Evolutionary conservation across 2,888 invertebrate species (phyloP), one percentile per base, ranked within the genome.

Genomic region (Rhingia rostrata): DNA sequence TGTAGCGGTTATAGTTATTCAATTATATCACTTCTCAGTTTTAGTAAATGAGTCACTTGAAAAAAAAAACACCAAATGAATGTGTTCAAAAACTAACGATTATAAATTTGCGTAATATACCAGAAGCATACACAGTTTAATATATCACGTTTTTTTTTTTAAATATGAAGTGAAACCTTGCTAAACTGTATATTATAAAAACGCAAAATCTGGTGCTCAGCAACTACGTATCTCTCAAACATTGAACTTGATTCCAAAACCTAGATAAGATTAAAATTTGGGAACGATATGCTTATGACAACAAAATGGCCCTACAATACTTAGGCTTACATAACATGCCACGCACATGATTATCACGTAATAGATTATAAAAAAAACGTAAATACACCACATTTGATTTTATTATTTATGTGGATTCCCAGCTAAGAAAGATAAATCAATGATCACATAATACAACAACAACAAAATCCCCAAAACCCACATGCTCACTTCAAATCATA

Each of bases 211-310:
- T 6, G 6, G 22, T 12, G 41, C 33, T 49, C 9, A 32, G n/a
- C 10, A 9, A n/a, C 10, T 39, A 32, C 37, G 6, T 49, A 69
- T 30, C 47, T 37, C 63, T 41, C 6, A 43, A 33, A 37, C 75
- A 75, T 75, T 66, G 75, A 75, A 75, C 60, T 35, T 60, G 75
- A 67, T 60, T 43, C 4, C 14, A 6, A 60, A 60, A 41, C 60
- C 41, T 43, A 66, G 74, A 75, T 75, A 67, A 66, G 58, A 35
- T 32, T 35, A 12, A 37, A 14, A 43, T 4, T 6, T 32, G n/a
- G 45, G 54, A 53, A 30, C 30, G 12, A 54, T 63, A 35, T 72
- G 53, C 63, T 47, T 58, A 58, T 12, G 37, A 33, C 45, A 47
- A 35, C 47, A 39, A 60, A 39, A 45, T 32, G 45, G 9, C 6